Evolutionary conservation across 2,797 vertebrate genomes (phyloP), one percentile per base, ranked within the genome.

Genomic region (Glyptemys insculpta): DNA sequence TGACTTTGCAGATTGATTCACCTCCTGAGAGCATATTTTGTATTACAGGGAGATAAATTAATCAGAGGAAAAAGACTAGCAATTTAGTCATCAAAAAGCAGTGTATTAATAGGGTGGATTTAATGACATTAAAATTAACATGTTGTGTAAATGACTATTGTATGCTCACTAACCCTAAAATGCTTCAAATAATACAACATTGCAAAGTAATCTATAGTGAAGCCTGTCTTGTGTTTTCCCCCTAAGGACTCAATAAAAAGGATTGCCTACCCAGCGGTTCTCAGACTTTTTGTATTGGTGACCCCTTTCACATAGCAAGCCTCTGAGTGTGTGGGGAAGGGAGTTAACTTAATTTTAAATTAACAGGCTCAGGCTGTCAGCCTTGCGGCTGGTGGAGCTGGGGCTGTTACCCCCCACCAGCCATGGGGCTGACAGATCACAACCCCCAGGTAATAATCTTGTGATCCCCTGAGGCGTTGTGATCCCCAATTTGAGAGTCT

Each of bases 31-130:
- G 31, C 5, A 14, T 1, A 1, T 31, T n/a, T 41, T 14, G 54
- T 6, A 90, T 37, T 34, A 59, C 18, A 37, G 80, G 87, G 68
- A 50, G 88, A 31, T 50, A 81, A 37, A 3, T 93, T 91, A 96
- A 16, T 95, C 95, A 91, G 53, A 59, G 44, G 47, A 62, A 83
- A 76, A 62, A 82, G 88, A 89, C 4, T 90, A 85, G 89, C 92
- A 5, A 74, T 4, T 52, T 79, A 1, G 27, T 92, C 79, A 88
- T 85, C 31, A 10, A 83, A 72, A 87, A 25, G 29, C 59, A 78
- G 88, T 59, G 76, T 50, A 89, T 37, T 92, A 96, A 89, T 90
- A 96, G 96, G 96, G 94, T 95, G 92, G 79, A 12, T 95, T 92
- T 95, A 95, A 95, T 96, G 72, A 57, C 1, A 3, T 23, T 31